These are phyloP conservation scores for Euwallacea similis DNA, from an alignment of 1,140 invertebrate genomes.

Conservation along the genomic window DNA sequence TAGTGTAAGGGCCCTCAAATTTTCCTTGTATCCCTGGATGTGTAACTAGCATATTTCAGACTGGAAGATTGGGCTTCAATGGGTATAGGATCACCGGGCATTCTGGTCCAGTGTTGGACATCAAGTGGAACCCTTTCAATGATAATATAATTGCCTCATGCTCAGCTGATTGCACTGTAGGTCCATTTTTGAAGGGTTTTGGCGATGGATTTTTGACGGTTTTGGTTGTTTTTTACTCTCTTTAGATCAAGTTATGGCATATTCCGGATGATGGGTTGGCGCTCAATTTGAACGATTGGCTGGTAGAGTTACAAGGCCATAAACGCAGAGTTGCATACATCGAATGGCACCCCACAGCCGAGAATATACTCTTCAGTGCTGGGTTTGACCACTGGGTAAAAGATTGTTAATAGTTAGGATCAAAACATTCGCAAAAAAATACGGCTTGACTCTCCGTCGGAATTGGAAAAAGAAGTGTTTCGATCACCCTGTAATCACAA, in stretches of 20 bases:
- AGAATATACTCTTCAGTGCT: slow-evolving; percentile 86
- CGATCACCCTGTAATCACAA: no score
- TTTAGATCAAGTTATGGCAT: slow-evolving; percentile 83
- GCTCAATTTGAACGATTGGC: slow-evolving; percentile 78
- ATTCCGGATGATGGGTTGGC: slow-evolving; percentile 87
- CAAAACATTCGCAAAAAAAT: no score
- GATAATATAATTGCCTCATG: slow-evolving; percentile 95
- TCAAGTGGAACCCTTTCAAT: slow-evolving; percentile 91
- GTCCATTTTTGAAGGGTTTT: slow-evolving; percentile 41
- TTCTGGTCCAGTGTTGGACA: slow-evolving; percentile 79
- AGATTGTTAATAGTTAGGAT: slow-evolving; percentile 12
- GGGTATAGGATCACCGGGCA: slow-evolving; percentile 79
- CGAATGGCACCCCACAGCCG: slow-evolving; percentile 93
- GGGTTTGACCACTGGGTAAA: slow-evolving; percentile 82
- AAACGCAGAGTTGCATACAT: slow-evolving; percentile 84
- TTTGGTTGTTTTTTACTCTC: slow-evolving; percentile 10
- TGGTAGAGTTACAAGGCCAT: slow-evolving; percentile 85
- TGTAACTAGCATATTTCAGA: slow-evolving; percentile 55
- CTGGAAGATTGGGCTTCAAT: slow-evolving; percentile 75
- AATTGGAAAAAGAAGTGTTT: no score
- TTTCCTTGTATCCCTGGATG: background rate
- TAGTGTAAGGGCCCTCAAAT: slow-evolving; percentile 67
- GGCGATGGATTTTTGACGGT: slow-evolving; percentile 2
- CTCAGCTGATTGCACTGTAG: slow-evolving; percentile 90
- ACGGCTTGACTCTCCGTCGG: no score